Conservation (phyloP, 2,113 vertebrate genomes). For the Odocoileus hemionus region DNA sequence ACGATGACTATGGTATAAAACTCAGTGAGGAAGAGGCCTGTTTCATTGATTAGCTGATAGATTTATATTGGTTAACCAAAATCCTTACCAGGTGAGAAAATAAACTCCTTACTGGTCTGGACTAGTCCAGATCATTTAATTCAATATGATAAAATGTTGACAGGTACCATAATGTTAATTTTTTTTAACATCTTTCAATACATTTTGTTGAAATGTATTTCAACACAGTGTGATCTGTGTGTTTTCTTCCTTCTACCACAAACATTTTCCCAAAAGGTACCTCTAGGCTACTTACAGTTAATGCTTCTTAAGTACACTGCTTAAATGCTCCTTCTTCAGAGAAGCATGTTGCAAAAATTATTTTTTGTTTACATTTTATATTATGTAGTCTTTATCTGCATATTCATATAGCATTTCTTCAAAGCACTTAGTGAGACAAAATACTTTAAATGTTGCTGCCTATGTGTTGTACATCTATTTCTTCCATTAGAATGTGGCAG, state of each 20-base stretch:
- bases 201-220: neutral
- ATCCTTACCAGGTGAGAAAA: neutral
- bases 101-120: neutral
- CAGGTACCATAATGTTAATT: neutral
- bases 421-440: neutral
- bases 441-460: neutral
- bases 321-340: neutral
- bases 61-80: neutral
- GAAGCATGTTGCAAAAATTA: neutral
- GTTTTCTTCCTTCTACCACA: neutral
- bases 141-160: neutral
- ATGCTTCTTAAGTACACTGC: neutral
- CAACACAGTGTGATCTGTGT: neutral
- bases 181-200: neutral
- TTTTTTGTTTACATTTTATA: neutral
- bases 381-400: neutral
- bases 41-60: neutral
- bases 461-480: neutral
- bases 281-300: neutral
- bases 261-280: neutral
- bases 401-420: neutral
- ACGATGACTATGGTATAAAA: neutral
- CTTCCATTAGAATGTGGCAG: neutral
- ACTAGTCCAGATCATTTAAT: neutral
- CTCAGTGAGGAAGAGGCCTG: neutral